Base-by-base conservation (phyloP, 2,113 vertebrate species). In the Numida meleagris region DNA sequence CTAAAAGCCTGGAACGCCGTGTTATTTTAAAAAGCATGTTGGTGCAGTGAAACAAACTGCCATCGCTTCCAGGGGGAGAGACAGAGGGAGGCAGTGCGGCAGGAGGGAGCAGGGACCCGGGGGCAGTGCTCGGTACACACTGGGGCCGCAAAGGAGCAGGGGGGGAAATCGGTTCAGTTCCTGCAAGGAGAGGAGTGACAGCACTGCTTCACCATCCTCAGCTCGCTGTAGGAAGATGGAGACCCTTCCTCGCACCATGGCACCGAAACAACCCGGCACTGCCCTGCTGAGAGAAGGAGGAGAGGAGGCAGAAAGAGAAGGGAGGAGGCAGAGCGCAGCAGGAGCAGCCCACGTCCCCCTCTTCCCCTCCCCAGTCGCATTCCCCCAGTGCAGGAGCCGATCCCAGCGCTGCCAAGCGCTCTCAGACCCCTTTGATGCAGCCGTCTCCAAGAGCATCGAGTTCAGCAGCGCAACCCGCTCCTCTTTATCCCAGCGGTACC, bases 11-110 rank as follows among this genome's bases (percentile, higher is more conserved):
- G 55, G 57, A 94, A 92, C 71, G 80, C 95, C 63, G 68, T 31
- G 94, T 95, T 97, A 97, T 97, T 98, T 97, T 97, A 96, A 96
- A 97, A 97, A 90, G 83, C n/a, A 2, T 24, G 82, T 86, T 34
- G 51, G 84, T 94, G 84, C 94, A 92, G 72, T 51, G 76, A 88
- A 94, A 95, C 75, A 96, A 94, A 94, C 93, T 87, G 95, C 57
- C 73, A 89, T 42, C 80, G 90, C 82, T 86, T 92, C 71, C 5
- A 3, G 71, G 48, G 43, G 63, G n/a, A 77, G 50, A 75, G 74
- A 21, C 86, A 73, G 63, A 50, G 15, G 81, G 84, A 87, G 83
- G 86, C 71, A 66, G 78, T 0, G 0, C 81, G 59, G 86, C 3
- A 6, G 68, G 73, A 82, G 66, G 77, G 78, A 70, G 21, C 1